A percentile compares a stretch with the other conserved stretches of the same genome.
Evolutionary conservation across 1,140 invertebrate species (phyloP).

Genomic region (Leguminivora glycinivorella): DNA sequence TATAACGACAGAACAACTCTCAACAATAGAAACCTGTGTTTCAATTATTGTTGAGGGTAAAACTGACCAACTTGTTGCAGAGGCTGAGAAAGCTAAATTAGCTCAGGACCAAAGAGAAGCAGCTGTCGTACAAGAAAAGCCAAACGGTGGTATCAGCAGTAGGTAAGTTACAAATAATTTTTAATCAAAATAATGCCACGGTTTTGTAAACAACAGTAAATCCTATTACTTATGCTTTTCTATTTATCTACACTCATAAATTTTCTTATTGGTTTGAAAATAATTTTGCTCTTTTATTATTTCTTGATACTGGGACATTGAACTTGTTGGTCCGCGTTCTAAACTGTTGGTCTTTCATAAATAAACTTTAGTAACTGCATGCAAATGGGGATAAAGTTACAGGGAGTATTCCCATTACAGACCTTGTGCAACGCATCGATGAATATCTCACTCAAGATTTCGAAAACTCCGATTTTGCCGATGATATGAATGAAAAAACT

Average conservation of each 20-base stretch:
- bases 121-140: not conserved
- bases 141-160: not conserved
- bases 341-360: not conserved
- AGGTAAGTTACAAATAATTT: not conserved
- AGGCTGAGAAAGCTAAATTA: not conserved
- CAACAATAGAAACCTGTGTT: conserved; percentile 17
- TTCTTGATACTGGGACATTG: not conserved
- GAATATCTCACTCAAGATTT: conserved; percentile 15
- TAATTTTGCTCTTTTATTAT: too few relatives aligned
- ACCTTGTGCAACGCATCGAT: conserved; percentile 23
- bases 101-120: not conserved
- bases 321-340: not conserved
- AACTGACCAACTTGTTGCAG: conserved; percentile 19
- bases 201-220: too few relatives aligned
- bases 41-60: conserved; percentile 19
- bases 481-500: not conserved
- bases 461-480: not conserved
- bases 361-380: conserved; percentile 12
- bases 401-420: conserved; percentile 15
- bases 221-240: too few relatives aligned
- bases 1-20: conserved; percentile 20
- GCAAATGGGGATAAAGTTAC: conserved; percentile 5
- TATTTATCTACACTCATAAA: too few relatives aligned
- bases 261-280: too few relatives aligned
- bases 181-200: not conserved